A percentile compares a stretch with the other conserved stretches of the same genome.
phyloP scores from a whole-genome alignment of 2,888 invertebrate species.

The Carpatolechia fugitivella region DNA sequence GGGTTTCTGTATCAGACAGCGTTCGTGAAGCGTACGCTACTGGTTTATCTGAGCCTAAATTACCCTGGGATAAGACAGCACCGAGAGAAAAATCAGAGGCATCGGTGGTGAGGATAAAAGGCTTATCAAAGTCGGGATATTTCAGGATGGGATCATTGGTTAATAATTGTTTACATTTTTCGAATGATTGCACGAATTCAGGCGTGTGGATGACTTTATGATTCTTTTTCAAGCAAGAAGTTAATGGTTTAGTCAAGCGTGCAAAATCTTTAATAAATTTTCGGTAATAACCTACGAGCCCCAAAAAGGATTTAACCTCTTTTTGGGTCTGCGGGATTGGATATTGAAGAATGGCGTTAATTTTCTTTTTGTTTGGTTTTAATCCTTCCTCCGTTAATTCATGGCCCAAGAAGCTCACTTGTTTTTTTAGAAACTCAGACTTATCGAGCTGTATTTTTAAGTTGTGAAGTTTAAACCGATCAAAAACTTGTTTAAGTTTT shows the following conservation, averaged over 20 bases:
- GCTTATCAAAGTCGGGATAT: slow-evolving; percentile 19
- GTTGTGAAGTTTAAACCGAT: slow-evolving; percentile 11
- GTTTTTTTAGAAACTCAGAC: slow-evolving; percentile 30
- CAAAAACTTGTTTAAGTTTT: slow-evolving; percentile 15
- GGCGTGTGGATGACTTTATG: slow-evolving; percentile 24
- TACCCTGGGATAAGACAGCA: neutral
- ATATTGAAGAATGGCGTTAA: slow-evolving; percentile 21
- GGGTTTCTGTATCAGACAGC: slow-evolving; percentile 17
- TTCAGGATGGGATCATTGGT: slow-evolving; percentile 21
- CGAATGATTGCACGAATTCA: slow-evolving; percentile 26
- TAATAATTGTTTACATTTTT: slow-evolving; percentile 24
- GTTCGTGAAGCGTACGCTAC: slow-evolving; percentile 24
- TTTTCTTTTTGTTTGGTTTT: slow-evolving; percentile 28
- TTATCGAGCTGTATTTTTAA: slow-evolving; percentile 33
- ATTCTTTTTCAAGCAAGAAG: slow-evolving; percentile 27
- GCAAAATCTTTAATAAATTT: slow-evolving; percentile 44
- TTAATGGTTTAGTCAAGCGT: slow-evolving; percentile 31
- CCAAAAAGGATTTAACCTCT: slow-evolving; percentile 38
- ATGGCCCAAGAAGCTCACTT: slow-evolving; percentile 23
- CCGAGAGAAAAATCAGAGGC: slow-evolving; percentile 19
- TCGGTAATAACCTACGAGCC: slow-evolving; percentile 44
- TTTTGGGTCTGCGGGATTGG: slow-evolving; percentile 26
- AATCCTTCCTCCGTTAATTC: slow-evolving; percentile 25
- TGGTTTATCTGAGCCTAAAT: slow-evolving; percentile 9
- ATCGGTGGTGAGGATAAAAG: slow-evolving; percentile 18